phyloP scores from a whole-genome alignment of 2,113 vertebrate species.

The Menura novaehollandiae region DNA sequence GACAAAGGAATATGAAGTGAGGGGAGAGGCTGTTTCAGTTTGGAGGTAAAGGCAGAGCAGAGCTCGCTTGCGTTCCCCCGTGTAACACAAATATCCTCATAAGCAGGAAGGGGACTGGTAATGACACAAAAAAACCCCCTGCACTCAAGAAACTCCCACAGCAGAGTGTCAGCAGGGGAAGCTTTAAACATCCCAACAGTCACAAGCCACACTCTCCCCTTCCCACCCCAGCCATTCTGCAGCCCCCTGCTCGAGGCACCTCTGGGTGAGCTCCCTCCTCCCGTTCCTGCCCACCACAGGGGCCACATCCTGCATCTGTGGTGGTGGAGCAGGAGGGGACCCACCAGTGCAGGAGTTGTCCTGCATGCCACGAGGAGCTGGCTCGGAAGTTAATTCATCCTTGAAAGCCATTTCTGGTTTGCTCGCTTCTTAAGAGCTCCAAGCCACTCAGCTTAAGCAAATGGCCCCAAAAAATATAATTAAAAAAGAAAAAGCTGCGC shows the following conservation, averaged over 20 bases:
- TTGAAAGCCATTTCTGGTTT: not conserved
- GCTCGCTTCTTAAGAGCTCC: not conserved
- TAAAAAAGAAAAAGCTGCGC: not conserved
- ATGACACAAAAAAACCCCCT: not conserved
- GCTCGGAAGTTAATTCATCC: not conserved
- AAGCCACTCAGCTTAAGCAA: not conserved
- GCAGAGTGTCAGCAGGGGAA: not conserved
- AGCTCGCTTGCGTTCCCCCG: not conserved
- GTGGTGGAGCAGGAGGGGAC: not conserved
- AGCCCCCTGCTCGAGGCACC: not conserved
- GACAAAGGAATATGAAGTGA: not conserved
- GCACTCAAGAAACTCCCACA: not conserved
- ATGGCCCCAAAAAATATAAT: not conserved
- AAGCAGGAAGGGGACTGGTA: not conserved
- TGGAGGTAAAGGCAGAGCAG: not conserved
- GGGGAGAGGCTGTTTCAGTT: not conserved
- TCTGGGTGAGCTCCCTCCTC: not conserved
- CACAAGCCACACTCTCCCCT: not conserved
- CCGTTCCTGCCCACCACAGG: not conserved
- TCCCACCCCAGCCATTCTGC: not conserved
- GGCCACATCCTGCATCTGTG: fast-evolving
- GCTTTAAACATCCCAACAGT: fast-evolving
- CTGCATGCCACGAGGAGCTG: not conserved
- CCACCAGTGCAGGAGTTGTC: fast-evolving
- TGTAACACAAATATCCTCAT: not conserved